Evolutionary conservation across 2,888 invertebrate species (phyloP).

Genomic region (Microplitis deprimator): DNA sequence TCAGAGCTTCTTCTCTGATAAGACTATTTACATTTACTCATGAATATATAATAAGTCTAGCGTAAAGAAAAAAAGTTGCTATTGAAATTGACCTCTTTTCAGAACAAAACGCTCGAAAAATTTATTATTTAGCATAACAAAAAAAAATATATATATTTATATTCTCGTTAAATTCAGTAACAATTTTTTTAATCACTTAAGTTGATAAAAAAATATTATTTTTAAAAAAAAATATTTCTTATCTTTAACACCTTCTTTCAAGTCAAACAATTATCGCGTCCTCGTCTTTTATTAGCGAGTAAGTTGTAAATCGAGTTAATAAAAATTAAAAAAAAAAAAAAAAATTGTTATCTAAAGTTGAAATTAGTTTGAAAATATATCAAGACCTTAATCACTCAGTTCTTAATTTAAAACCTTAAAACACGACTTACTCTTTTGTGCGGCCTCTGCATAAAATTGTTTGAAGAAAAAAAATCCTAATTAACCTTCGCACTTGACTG

Average conservation of each 20-base stretch:
- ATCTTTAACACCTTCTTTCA: background rate
- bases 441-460: conserved; percentile 61
- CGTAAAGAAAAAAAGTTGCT: background rate
- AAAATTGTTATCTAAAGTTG: too few species aligned
- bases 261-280: background rate
- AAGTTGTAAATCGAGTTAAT: background rate
- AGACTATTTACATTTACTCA: background rate
- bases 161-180: too few species aligned
- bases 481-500: conserved; percentile 55
- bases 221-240: background rate
- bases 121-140: too few species aligned
- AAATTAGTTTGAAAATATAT: too few species aligned
- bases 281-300: background rate
- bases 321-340: background rate
- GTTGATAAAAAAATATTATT: background rate
- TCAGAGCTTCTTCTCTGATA: background rate
- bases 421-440: conserved; percentile 55
- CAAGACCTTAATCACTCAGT: background rate
- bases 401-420: background rate
- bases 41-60: background rate
- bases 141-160: too few species aligned
- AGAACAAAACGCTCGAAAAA: background rate
- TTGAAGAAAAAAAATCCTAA: conserved; percentile 60
- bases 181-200: background rate
- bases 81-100: background rate